phyloP scores from a whole-genome alignment of 2,797 vertebrate genomes.

The Cephalopachus bancanus region DNA sequence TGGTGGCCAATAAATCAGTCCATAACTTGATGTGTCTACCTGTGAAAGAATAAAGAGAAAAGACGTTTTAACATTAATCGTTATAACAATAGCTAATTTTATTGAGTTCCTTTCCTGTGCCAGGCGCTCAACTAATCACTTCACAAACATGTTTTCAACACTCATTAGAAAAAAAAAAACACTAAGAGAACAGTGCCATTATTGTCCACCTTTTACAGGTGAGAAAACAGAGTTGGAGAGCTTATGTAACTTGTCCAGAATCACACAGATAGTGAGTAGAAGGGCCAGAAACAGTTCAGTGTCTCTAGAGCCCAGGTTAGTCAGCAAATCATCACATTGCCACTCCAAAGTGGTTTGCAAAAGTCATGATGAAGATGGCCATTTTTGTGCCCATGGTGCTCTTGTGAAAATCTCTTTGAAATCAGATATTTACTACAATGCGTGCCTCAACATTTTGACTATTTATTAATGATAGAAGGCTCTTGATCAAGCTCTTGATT shows the following conservation, averaged over 20 bases:
- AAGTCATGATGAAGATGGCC: accelerated
- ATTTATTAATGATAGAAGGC: neutral
- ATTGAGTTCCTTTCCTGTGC: conserved; percentile 2
- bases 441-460: neutral
- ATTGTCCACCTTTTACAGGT: neutral
- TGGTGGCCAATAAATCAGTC: neutral
- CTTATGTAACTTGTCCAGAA: neutral
- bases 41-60: conserved; percentile 21
- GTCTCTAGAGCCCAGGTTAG: neutral
- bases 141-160: neutral
- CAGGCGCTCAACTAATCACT: neutral
- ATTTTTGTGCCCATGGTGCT: neutral
- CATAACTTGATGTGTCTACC: conserved; percentile 22
- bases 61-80: conserved; percentile 53
- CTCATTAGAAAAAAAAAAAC: neutral
- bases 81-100: conserved; percentile 50
- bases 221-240: neutral
- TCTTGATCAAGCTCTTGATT: neutral
- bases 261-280: neutral
- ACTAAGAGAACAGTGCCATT: neutral
- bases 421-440: neutral
- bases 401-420: neutral
- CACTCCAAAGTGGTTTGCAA: neutral
- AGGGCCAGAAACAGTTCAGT: neutral
- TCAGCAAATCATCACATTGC: neutral